Evolutionary conservation across 2,888 invertebrate species (phyloP), one percentile per base, ranked within the genome.

Genomic region (Mycogona germanica): DNA sequence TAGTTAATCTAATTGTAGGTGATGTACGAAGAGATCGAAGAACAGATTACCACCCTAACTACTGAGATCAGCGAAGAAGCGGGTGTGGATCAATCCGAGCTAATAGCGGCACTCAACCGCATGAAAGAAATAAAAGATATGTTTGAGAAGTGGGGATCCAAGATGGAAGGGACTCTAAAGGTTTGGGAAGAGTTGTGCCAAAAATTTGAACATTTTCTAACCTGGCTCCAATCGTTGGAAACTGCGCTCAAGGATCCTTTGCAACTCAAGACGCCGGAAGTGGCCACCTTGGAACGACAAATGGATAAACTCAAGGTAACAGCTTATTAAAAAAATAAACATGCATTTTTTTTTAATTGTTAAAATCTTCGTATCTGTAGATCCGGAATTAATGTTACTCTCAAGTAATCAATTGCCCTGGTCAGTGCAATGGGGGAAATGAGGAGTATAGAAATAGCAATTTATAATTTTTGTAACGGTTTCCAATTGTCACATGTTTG

Each of bases 161-260:
- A 84, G 70, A 68, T 86, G 52, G 86, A 87, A 53, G 84, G 83
- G 68, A 72, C 91, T 1, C 81, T 87, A 0, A 73, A 74, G 5
- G 82, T 81, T 60, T 91, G 89, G 91, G 78, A 81, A 59, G 80
- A 82, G 51, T 87, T 91, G 64, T 87, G 88, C 66, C 74, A 75
- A 2, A 84, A 86, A 62, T 78, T 83, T 1, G 78, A 78, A 23
- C 82, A 85, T 65, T 73, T 92, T 46, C 82, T 85, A 64, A 73
- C 78, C 5, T 93, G 91, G 91, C 60, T 72, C 40, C 65, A 75
- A 83, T 56, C 61, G 76, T 62, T 65, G 30, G 67, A 70, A 57
- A 59, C 64, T 44, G 64, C 64, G 38, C 56, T 70, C 12, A 66
- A 68, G 28, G 58, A 60, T 32, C 53, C 55, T n/a, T 58, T 82